phyloP scores from a whole-genome alignment of 2,113 vertebrate genomes.

The Parotia lawesii region DNA sequence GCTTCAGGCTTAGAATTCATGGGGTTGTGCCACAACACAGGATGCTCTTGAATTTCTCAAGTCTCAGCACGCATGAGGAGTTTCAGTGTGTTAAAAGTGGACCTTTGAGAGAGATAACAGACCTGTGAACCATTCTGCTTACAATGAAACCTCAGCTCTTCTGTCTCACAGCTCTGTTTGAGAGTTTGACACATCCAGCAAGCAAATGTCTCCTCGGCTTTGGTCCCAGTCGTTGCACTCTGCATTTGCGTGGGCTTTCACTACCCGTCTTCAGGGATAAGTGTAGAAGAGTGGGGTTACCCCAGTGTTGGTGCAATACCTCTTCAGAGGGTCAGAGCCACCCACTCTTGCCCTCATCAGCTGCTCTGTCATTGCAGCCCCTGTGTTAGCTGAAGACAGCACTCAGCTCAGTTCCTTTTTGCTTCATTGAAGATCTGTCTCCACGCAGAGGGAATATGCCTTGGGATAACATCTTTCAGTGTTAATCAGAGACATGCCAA shows the following conservation, averaged over 20 bases:
- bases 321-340: neutral
- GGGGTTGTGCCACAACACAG: neutral
- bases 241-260: neutral
- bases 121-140: neutral
- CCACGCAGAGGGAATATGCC: neutral
- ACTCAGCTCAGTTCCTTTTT: neutral
- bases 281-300: neutral
- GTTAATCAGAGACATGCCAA: neutral
- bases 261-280: neutral
- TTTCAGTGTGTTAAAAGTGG: neutral
- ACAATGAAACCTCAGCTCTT: neutral
- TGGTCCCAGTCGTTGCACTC: neutral
- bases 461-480: accelerated
- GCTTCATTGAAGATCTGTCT: neutral
- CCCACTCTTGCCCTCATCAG: neutral
- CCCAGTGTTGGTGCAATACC: neutral
- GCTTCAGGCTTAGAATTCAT: neutral
- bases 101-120: neutral
- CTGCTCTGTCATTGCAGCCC: neutral
- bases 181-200: neutral
- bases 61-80: neutral
- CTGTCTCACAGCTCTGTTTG: neutral
- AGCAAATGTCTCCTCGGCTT: neutral
- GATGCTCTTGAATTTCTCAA: neutral
- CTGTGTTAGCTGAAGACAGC: neutral